Percentiles rank a stretch among this genome's conserved stretches.
These are phyloP conservation scores for Pandemis heparana DNA, from an alignment of 2,888 invertebrate genomes.

Conservation along the genomic window DNA sequence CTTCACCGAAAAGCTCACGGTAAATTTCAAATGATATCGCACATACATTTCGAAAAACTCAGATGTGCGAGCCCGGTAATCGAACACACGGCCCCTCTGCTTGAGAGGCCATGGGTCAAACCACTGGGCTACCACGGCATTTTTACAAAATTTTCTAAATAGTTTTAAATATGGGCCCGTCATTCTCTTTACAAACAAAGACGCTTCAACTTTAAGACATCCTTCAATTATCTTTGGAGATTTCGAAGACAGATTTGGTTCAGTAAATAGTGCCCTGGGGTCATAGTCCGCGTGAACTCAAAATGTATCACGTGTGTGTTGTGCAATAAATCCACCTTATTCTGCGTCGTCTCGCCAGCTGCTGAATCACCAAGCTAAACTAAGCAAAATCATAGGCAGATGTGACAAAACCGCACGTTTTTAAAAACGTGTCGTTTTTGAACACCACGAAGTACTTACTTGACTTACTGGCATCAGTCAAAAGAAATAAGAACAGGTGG, in stretches of 20 bases:
- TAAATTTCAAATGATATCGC: no score
- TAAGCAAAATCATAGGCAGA: constrained; percentile 27
- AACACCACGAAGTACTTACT: not conserved
- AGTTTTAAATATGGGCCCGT: not conserved
- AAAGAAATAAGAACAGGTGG: not conserved
- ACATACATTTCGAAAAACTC: no score
- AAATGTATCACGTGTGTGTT: constrained; percentile 51
- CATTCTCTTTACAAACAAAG: not conserved
- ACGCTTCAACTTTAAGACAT: no score
- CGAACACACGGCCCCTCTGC: no score
- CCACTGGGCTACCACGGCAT: no score
- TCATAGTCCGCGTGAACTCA: constrained; percentile 52
- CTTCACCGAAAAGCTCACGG: no score
- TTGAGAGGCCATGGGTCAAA: no score
- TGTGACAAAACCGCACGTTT: constrained; percentile 48
- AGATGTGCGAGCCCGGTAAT: no score
- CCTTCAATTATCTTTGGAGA: not conserved
- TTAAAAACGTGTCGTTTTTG: constrained; percentile 9
- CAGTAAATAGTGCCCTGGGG: constrained; percentile 44
- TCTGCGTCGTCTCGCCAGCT: constrained; percentile 48
- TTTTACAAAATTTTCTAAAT: no score
- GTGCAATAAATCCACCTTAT: constrained; percentile 48
- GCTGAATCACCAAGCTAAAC: constrained; percentile 49
- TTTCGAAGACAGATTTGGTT: not conserved
- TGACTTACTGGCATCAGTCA: not conserved